phyloP scores from a whole-genome alignment of 2,113 vertebrate species.

The Oxygymnocypris stewartii region DNA sequence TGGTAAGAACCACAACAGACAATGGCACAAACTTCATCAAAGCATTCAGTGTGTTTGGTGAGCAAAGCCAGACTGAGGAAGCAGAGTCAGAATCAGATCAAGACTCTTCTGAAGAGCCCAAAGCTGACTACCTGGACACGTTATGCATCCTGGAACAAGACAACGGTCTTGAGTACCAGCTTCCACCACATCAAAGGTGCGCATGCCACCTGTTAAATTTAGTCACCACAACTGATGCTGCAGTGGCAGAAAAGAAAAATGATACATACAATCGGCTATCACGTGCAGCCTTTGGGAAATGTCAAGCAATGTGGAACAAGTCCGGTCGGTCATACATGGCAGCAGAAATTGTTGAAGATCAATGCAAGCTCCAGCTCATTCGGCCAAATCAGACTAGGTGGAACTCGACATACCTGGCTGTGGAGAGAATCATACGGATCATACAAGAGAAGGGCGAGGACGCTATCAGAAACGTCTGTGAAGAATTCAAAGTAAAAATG shows the following conservation, averaged over 20 bases:
- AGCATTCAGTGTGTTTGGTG: conserved; percentile 53
- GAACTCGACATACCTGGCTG: conserved; percentile 51
- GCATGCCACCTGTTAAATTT: conserved; percentile 26
- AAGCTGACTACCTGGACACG: conserved; percentile 21
- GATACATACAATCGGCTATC: conserved; percentile 35
- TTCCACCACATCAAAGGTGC: no score
- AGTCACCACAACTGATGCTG: conserved; percentile 36
- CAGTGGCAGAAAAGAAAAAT: conserved; percentile 42
- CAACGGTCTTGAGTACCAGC: no score
- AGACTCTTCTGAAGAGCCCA: conserved; percentile 24
- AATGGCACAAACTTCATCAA: conserved; percentile 49
- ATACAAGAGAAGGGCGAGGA: conserved; percentile 41
- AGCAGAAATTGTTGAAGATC: conserved; percentile 48
- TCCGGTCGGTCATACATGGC: conserved; percentile 41
- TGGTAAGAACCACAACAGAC: conserved; percentile 49
- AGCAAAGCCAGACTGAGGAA: conserved; percentile 44
- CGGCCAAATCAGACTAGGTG: conserved; percentile 39
- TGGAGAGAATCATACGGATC: conserved; percentile 47
- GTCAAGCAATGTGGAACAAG: conserved; percentile 48
- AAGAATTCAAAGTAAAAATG: conserved; percentile 47
- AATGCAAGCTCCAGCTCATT: conserved; percentile 51
- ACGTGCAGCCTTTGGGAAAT: conserved; percentile 44
- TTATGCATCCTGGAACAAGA: no score
- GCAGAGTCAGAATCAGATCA: conserved; percentile 33
- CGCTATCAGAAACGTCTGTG: conserved; percentile 45